Percentiles rank a stretch among this genome's conserved stretches.
Conservation (phyloP, 1,140 invertebrate species). For the Drosophila subobscura region DNA sequence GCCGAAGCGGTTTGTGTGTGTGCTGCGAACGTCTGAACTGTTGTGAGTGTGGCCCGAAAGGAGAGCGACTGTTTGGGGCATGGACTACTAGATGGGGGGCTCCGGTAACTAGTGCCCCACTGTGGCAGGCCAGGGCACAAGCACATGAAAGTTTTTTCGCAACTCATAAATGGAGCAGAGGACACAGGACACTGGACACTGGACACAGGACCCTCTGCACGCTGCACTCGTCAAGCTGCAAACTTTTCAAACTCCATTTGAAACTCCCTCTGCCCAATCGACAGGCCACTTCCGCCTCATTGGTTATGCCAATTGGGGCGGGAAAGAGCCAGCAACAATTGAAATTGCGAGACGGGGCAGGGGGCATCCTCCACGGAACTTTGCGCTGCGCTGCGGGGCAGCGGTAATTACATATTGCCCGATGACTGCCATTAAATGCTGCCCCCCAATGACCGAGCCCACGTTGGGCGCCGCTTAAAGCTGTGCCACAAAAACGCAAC, state of each 20-base stretch:
- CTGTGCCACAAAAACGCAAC: slow-evolving; percentile 18
- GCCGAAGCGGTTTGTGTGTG: no score
- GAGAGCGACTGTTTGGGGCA: not conserved
- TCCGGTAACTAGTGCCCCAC: slow-evolving; percentile 1
- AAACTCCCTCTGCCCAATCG: not conserved
- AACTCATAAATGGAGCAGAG: slow-evolving; percentile 45
- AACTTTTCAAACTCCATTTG: not conserved
- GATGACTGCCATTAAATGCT: slow-evolving; percentile 60
- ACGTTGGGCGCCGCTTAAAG: slow-evolving; percentile 31
- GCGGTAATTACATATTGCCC: slow-evolving; percentile 61
- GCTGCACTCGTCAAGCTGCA: slow-evolving; percentile 1
- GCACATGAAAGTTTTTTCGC: slow-evolving; percentile 34
- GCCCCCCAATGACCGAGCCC: not conserved
- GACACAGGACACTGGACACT: slow-evolving; percentile 1
- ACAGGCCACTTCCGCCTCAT: slow-evolving; percentile 21
- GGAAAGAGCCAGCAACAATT: slow-evolving; percentile 29
- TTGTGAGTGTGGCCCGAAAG: no score
- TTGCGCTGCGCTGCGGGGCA: slow-evolving; percentile 25
- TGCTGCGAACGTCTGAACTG: no score
- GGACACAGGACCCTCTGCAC: not conserved
- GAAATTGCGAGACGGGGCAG: slow-evolving; percentile 29
- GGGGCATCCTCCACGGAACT: slow-evolving; percentile 15
- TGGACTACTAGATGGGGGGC: not conserved
- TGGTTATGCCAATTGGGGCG: slow-evolving; percentile 50
- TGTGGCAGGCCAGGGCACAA: no score